Percentiles rank a stretch among this genome's conserved stretches.
These are phyloP conservation scores for Orthosia gracilis DNA, from an alignment of 2,888 invertebrate genomes.

Conservation along the genomic window DNA sequence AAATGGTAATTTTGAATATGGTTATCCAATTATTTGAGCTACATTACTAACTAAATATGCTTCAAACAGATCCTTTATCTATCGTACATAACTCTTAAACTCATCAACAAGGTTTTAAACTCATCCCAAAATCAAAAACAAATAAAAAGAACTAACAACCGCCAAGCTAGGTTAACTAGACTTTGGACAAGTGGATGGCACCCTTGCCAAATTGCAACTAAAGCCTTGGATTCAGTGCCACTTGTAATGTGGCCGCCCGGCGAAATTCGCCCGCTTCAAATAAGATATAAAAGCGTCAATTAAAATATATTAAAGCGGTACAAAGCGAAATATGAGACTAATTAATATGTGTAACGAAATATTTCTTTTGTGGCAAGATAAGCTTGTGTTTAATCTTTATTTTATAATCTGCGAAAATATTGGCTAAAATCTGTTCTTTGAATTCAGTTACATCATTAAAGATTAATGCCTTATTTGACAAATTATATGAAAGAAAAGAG, in stretches of 20 bases:
- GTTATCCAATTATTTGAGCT: background rate
- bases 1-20: fast-evolving
- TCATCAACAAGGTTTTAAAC: too few relatives aligned
- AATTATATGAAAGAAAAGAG: too few relatives aligned
- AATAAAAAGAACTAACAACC: conserved; percentile 15
- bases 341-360: conserved; percentile 3
- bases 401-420: too few relatives aligned
- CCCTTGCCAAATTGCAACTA: conserved; percentile 58
- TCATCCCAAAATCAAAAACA: background rate
- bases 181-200: conserved; percentile 38
- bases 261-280: conserved; percentile 20
- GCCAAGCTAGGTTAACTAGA: conserved; percentile 51
- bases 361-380: background rate
- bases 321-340: background rate
- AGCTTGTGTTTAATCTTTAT: too few relatives aligned
- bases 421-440: too few relatives aligned
- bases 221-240: conserved; percentile 26
- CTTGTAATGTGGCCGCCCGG: conserved; percentile 32
- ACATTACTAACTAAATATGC: background rate
- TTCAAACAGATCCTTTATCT: background rate
- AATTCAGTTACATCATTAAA: too few relatives aligned
- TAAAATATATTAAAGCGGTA: background rate
- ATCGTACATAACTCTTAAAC: too few relatives aligned
- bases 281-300: conserved; percentile 3
- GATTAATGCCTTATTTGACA: too few relatives aligned